A percentile compares a stretch with the other conserved stretches of the same genome.
Conservation (phyloP, 1,140 invertebrate genomes). For the Sweltsa coloradensis region DNA sequence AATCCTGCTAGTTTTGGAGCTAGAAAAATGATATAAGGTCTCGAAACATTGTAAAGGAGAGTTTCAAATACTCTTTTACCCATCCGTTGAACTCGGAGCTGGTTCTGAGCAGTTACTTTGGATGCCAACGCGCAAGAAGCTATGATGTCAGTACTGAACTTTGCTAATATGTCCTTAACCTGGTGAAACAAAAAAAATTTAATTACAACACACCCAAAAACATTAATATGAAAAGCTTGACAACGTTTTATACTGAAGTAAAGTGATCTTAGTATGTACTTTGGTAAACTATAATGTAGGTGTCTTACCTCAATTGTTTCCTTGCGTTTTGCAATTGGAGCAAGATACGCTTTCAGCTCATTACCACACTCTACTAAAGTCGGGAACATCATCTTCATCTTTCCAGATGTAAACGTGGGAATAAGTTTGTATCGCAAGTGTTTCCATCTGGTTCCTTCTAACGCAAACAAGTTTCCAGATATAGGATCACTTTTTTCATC, state of each 20-base stretch:
- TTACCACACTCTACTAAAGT: background rate
- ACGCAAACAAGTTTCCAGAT: conserved; percentile 7
- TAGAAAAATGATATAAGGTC: conserved; percentile 18
- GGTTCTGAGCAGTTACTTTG: too few relatives aligned
- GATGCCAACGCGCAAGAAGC: too few relatives aligned
- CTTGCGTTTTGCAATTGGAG: conserved; percentile 3
- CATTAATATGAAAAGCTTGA: too few relatives aligned
- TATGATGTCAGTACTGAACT: too few relatives aligned
- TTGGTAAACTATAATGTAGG: conserved; percentile 35
- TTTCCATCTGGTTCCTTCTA: conserved; percentile 28
- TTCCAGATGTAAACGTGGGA: conserved; percentile 33
- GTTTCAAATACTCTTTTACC: conserved; percentile 24
- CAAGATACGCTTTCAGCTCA: background rate
- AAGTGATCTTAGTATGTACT: conserved; percentile 43
- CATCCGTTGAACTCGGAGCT: too few relatives aligned
- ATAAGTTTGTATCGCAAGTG: conserved; percentile 32
- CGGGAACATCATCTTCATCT: conserved; percentile 35
- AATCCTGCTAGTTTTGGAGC: conserved; percentile 7
- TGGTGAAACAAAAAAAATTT: too few relatives aligned
- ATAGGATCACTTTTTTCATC: conserved; percentile 27
- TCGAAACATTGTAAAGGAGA: conserved; percentile 15
- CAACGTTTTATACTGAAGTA: conserved; percentile 36
- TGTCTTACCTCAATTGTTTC: conserved; percentile 25
- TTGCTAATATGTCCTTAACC: too few relatives aligned
- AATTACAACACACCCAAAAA: too few relatives aligned